Conservation (phyloP, 2,113 vertebrate species). For the Lamprotornis superbus region DNA sequence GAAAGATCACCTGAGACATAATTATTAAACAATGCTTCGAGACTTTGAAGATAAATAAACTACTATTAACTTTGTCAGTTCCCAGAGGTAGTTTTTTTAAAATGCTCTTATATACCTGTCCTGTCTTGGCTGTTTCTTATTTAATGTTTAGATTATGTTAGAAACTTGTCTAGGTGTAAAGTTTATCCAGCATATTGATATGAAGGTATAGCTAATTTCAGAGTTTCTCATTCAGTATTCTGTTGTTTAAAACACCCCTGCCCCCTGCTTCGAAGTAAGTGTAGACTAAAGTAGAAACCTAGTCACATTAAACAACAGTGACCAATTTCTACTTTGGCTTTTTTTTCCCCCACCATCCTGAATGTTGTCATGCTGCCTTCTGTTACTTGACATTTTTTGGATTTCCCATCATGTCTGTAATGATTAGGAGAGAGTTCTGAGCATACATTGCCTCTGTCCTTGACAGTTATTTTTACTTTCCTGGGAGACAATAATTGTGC, state of each 20-base stretch:
- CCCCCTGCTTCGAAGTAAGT: neutral
- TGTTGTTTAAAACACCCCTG: neutral
- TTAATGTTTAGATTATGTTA: neutral
- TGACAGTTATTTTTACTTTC: conserved; percentile 38
- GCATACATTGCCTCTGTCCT: conserved; percentile 21
- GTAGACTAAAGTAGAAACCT: neutral
- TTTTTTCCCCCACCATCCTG: rapidly evolving
- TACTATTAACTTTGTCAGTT: neutral
- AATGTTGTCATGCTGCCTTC: neutral
- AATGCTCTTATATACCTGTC: neutral
- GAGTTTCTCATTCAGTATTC: neutral
- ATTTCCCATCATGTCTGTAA: neutral
- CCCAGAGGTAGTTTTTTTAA: neutral
- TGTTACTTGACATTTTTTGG: conserved; percentile 29
- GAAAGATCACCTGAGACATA: conserved; percentile 1
- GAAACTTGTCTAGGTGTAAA: neutral
- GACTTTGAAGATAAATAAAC: neutral
- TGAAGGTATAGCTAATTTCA: neutral
- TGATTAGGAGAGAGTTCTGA: neutral
- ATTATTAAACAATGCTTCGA: neutral
- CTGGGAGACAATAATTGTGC: conserved; percentile 13
- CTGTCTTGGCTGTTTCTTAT: neutral
- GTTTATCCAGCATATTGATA: neutral
- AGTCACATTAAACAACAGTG: neutral
- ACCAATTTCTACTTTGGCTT: neutral